phyloP scores from a whole-genome alignment of 1,140 invertebrate species.

The Samia ricini region DNA sequence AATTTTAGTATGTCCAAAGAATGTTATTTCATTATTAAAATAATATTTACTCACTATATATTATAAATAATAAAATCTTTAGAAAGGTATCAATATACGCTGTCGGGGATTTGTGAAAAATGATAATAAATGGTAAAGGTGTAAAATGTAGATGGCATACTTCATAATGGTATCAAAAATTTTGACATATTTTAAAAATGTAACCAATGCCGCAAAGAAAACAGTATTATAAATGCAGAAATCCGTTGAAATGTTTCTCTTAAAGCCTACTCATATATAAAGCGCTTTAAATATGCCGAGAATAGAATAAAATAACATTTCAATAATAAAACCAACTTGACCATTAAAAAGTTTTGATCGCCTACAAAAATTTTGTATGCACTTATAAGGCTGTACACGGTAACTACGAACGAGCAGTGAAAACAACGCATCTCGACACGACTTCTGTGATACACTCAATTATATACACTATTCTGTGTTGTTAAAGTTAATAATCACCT shows the following conservation, averaged over 20 bases:
- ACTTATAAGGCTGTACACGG: constrained; percentile 63
- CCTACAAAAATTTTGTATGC: constrained; percentile 60
- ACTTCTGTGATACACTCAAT: background rate
- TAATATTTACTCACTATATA: no score
- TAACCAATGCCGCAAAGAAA: no score
- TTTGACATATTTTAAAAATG: no score
- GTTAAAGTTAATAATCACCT: background rate
- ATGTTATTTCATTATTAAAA: no score
- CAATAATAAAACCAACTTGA: background rate
- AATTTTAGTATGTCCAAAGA: no score
- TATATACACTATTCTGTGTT: background rate
- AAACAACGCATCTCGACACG: background rate
- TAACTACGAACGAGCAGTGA: constrained; percentile 26
- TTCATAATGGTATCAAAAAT: no score
- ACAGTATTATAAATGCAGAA: background rate
- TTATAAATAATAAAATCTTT: no score
- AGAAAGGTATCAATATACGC: no score
- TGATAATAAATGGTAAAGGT: no score
- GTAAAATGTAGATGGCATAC: no score
- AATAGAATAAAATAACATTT: background rate
- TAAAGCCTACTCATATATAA: background rate
- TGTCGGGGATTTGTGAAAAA: no score
- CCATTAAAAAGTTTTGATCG: constrained; percentile 8
- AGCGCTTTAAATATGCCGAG: background rate
- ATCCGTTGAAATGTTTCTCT: background rate